Percentiles rank a stretch among this genome's conserved stretches.
phyloP scores from a whole-genome alignment of 2,797 vertebrate species.

The Rallus crepitans region DNA sequence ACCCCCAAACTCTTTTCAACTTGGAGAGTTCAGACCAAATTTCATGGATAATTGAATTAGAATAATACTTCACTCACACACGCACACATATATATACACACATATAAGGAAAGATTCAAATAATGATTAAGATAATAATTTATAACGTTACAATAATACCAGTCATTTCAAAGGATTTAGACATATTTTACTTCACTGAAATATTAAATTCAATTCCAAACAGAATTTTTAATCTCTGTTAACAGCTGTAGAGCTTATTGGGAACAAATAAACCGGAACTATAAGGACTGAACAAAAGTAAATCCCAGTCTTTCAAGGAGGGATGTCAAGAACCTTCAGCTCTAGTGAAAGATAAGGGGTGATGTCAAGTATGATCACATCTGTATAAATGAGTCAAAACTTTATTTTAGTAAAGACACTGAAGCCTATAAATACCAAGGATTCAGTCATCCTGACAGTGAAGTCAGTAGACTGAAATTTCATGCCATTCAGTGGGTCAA shows the following conservation, averaged over 20 bases:
- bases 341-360: not conserved
- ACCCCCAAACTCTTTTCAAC: slow-evolving; percentile 8
- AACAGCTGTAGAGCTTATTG: not conserved
- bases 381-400: not conserved
- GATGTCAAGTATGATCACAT: not conserved
- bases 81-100: not conserved
- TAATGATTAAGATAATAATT: not conserved
- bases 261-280: not conserved
- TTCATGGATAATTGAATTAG: slow-evolving; percentile 32
- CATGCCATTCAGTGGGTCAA: not conserved
- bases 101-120: not conserved
- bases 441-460: not conserved
- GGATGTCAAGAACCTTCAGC: not conserved
- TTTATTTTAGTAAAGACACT: not conserved
- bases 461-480: not conserved
- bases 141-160: not conserved
- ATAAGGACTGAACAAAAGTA: not conserved
- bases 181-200: not conserved
- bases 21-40: slow-evolving; percentile 57
- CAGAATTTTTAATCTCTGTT: not conserved
- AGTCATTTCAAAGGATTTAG: slow-evolving; percentile 7
- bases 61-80: not conserved
- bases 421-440: not conserved
- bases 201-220: not conserved
- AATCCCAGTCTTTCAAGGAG: not conserved